Evolutionary conservation across 1,140 invertebrate genomes (phyloP), one percentile per base, ranked within the genome.

Genomic region (Drosophila dunni): DNA sequence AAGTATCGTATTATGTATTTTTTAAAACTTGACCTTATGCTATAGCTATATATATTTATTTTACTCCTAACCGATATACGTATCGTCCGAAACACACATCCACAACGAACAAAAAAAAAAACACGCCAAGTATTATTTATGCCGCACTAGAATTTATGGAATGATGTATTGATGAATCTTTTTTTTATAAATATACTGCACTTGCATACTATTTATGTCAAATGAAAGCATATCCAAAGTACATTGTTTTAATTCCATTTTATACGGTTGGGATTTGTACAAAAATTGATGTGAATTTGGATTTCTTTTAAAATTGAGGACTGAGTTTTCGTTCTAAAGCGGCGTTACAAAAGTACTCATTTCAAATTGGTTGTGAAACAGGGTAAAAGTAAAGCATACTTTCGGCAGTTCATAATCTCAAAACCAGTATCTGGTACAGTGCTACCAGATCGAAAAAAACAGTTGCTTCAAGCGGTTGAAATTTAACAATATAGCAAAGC

Each of bases 71-170:
- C 58, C 56, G 38, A 83, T 76, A 63, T 72, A 70, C 38, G 44
- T 72, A 57, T 61, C 81, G 69, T 36, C 58, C 57, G 3, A 67
- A 63, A 69, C 44, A 81, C 51, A 81, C 45, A 72, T 51, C 45
- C 44, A 69, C 62, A 81, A 61, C 17, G 64, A 68, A 68, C 54
- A 62, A 75, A 50, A 64, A 29, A 20, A 63, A 57, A 63, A 44
- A 81, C 76, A 81, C 82, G 71, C 65, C 79, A 86, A 86, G 82
- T 86, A 86, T 86, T 86, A 86, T 86, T 86, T 86, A 88, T 86
- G 1, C 10, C 73, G 69, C 65, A 72, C 79, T 72, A 80, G 70
- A 69, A 79, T 44, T 34, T 72, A 72, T 63, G 53, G 11, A 58
- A 84, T 6, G 57, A 46, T 62, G 81, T 71, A 75, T 78, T 48